phyloP scores from a whole-genome alignment of 2,797 vertebrate species.

The Anguilla marmorata region DNA sequence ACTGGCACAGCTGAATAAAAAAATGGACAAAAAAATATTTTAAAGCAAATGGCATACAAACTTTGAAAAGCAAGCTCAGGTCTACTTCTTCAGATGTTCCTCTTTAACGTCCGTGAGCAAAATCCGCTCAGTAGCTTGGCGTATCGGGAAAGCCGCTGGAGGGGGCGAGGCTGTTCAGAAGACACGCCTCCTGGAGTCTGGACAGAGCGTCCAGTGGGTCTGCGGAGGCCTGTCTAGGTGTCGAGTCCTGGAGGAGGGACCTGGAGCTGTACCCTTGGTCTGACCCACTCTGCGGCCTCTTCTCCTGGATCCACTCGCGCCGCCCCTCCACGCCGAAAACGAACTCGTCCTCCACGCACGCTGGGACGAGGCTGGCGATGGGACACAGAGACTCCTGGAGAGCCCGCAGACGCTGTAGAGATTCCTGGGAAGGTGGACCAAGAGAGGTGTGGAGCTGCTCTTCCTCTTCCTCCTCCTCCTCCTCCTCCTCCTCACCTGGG shows the following conservation, averaged over 20 bases:
- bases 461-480: slow-evolving; percentile 46
- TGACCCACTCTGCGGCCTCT: slow-evolving; percentile 77
- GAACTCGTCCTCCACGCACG: slow-evolving; percentile 48
- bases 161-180: slow-evolving; percentile 41
- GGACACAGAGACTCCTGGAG: slow-evolving; percentile 38
- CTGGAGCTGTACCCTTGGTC: slow-evolving; percentile 91
- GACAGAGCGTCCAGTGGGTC: slow-evolving; percentile 70
- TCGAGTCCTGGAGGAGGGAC: slow-evolving; percentile 61
- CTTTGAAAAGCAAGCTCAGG: neutral
- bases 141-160: slow-evolving; percentile 17
- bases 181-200: slow-evolving; percentile 72
- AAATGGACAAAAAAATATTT: neutral
- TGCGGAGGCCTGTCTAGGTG: slow-evolving; percentile 46
- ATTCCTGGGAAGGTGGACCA: neutral
- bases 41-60: neutral
- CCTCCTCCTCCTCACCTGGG: slow-evolving; percentile 44
- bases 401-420: slow-evolving; percentile 22
- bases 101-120: neutral
- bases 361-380: slow-evolving; percentile 4
- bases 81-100: neutral
- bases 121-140: neutral
- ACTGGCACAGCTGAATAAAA: neutral
- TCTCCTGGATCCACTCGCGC: slow-evolving; percentile 54
- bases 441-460: slow-evolving; percentile 14
- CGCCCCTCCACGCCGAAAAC: neutral